Conservation (phyloP, 1,140 invertebrate genomes). For the Neodiprion lecontei region DNA sequence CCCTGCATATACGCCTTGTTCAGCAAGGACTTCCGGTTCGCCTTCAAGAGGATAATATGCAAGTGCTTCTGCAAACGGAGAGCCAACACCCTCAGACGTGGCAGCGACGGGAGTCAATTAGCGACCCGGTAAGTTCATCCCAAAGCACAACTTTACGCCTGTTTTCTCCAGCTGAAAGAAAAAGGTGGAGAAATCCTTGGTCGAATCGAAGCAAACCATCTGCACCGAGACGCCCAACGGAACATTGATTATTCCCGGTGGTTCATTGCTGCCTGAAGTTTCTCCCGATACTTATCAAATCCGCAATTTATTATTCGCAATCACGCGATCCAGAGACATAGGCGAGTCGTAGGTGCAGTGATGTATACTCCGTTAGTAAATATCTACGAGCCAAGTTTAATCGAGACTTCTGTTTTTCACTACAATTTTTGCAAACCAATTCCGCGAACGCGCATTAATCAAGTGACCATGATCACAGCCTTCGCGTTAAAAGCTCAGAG, state of each 20-base stretch:
- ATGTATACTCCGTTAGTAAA: not conserved
- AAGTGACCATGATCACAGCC: too few relatives aligned
- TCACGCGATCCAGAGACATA: not conserved
- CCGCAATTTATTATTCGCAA: slow-evolving; percentile 2
- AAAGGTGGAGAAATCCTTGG: too few relatives aligned
- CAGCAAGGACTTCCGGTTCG: slow-evolving; percentile 90
- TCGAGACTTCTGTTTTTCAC: not conserved
- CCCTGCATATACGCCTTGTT: slow-evolving; percentile 92
- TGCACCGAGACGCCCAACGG: too few relatives aligned
- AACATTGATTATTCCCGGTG: not conserved
- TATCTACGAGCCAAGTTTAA: not conserved
- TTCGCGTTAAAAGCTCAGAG: too few relatives aligned
- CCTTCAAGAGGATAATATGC: slow-evolving; percentile 91
- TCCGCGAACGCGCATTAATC: too few relatives aligned
- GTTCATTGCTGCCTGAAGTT: not conserved
- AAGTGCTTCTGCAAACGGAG: slow-evolving; percentile 72
- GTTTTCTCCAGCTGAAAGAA: too few relatives aligned
- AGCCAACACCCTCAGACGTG: slow-evolving; percentile 60
- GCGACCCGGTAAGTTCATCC: slow-evolving; percentile 47
- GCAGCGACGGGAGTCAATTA: slow-evolving; percentile 72
- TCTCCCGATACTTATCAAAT: not conserved
- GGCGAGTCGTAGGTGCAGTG: not conserved
- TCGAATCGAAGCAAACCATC: too few relatives aligned
- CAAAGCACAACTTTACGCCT: slow-evolving; percentile 7
- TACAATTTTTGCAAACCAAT: too few relatives aligned